Percentiles rank a stretch among this genome's conserved stretches.
Conservation (phyloP, 2,888 invertebrate species). For the Acrocera orbiculus region DNA sequence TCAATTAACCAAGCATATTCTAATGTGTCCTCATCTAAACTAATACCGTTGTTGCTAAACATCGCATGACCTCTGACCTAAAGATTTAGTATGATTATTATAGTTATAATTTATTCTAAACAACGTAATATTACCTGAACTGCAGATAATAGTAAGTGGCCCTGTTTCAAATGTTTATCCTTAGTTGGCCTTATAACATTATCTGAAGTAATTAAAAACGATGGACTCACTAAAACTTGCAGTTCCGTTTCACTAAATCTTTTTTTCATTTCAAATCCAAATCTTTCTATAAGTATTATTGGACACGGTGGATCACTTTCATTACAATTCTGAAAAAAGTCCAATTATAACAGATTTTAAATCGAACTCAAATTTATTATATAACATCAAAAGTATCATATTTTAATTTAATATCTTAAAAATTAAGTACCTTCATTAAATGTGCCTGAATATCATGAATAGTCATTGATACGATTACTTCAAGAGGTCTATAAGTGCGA, state of each 20-base stretch:
- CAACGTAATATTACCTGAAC: slow-evolving; percentile 41
- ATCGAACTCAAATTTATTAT: too few relatives aligned
- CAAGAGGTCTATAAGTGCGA: slow-evolving; percentile 70
- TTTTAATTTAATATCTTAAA: not conserved
- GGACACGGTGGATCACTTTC: slow-evolving; percentile 85
- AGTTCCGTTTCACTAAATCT: slow-evolving; percentile 78
- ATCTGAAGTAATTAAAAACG: slow-evolving; percentile 64
- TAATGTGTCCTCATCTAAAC: slow-evolving; percentile 80
- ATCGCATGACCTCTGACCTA: slow-evolving; percentile 85
- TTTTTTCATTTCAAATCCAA: slow-evolving; percentile 97
- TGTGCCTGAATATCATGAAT: slow-evolving; percentile 94
- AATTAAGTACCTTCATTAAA: slow-evolving; percentile 33
- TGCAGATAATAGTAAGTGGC: slow-evolving; percentile 69
- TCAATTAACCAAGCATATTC: slow-evolving; percentile 98
- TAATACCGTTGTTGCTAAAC: slow-evolving; percentile 84
- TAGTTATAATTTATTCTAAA: too few relatives aligned
- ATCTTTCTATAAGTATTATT: slow-evolving; percentile 67
- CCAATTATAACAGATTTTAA: too few relatives aligned
- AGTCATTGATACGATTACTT: slow-evolving; percentile 81
- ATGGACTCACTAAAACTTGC: slow-evolving; percentile 76
- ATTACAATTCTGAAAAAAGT: slow-evolving; percentile 48
- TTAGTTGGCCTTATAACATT: slow-evolving; percentile 48
- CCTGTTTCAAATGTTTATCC: slow-evolving; percentile 60
- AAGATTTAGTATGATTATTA: slow-evolving; percentile 3
- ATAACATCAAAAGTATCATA: too few relatives aligned